These are phyloP conservation scores for Nannospalax galili DNA, from an alignment of 2,113 vertebrate genomes.

Conservation along the genomic window DNA sequence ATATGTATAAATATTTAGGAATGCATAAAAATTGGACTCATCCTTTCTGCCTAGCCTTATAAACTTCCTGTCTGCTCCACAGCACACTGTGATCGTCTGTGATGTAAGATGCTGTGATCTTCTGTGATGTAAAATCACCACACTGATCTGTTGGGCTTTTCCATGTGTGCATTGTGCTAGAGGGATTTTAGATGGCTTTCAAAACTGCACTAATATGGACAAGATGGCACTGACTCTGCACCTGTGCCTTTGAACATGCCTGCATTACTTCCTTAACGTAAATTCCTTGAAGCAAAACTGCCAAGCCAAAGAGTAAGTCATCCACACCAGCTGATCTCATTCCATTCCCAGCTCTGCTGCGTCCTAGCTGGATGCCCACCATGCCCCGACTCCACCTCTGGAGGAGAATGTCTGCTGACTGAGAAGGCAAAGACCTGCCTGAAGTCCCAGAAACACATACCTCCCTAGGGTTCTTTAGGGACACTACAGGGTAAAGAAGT, in stretches of 20 bases:
- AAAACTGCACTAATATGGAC: not conserved
- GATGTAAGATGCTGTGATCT: rapidly evolving
- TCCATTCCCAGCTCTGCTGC: rapidly evolving
- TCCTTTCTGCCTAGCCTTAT: rapidly evolving
- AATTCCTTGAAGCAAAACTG: not conserved
- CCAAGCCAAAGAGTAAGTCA: not conserved
- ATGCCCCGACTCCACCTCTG: not conserved
- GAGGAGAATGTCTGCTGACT: not conserved
- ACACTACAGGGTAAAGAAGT: rapidly evolving
- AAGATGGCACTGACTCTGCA: not conserved
- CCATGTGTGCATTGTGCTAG: no score
- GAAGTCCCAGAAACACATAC: not conserved
- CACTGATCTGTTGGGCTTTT: not conserved
- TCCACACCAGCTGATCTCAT: rapidly evolving
- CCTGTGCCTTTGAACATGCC: not conserved
- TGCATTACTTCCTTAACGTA: not conserved
- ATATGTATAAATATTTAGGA: not conserved
- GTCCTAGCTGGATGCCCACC: rapidly evolving
- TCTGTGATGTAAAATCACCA: not conserved
- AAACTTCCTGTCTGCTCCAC: not conserved
- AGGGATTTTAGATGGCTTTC: not conserved
- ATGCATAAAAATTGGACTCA: not conserved
- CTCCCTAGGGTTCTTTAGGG: not conserved
- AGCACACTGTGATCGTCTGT: not conserved
- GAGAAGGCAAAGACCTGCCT: not conserved